Evolutionary conservation across 2,113 vertebrate genomes (phyloP), one percentile per base, ranked within the genome.

Genomic region (Apodemus speciosus): DNA sequence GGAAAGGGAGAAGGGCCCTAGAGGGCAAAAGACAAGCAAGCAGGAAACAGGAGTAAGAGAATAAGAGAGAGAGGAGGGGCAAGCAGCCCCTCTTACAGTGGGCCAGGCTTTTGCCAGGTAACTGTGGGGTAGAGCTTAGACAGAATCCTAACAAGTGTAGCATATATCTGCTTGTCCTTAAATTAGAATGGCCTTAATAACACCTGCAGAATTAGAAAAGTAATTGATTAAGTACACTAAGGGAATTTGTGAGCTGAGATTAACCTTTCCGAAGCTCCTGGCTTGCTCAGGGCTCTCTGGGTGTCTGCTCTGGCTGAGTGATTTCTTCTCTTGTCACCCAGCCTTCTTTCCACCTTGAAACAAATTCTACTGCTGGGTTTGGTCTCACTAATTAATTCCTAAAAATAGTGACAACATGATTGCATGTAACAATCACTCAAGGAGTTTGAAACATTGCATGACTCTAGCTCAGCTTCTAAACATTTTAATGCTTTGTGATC

Each of bases 191-290:
- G 27, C 86, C 97, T 97, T 97, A 98, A 98, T 97, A 96, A 97
- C 94, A 98, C 93, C 95, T 98, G 91, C 95, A 97, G 94, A 97
- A 97, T 97, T 96, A 97, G 92, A 97, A 95, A 97, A 97, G 68
- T 94, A 97, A 97, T 97, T 97, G 96, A 96, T 98, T 98, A 98
- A 97, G 93, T 94, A 97, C 98, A 98, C 84, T 85, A 60, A 96
- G 95, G 97, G 97, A 97, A 96, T 98, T 97, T 25, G 49, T 94
- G 93, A 80, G 53, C 77, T 58, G 23, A 80, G 10, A 21, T 7
- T 80, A 38, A 58, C 53, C 35, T 25, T 80, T 23, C 13, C 20
- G 11, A 25, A 15, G 77, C 53, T 38, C 3, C n/a, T 80, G 53
- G 21, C 11, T n/a, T 58, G 11, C 32, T 56, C 76, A 79, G 21